Base-by-base conservation (phyloP, 2,113 vertebrate genomes). In the Pteruthius melanotis region DNA sequence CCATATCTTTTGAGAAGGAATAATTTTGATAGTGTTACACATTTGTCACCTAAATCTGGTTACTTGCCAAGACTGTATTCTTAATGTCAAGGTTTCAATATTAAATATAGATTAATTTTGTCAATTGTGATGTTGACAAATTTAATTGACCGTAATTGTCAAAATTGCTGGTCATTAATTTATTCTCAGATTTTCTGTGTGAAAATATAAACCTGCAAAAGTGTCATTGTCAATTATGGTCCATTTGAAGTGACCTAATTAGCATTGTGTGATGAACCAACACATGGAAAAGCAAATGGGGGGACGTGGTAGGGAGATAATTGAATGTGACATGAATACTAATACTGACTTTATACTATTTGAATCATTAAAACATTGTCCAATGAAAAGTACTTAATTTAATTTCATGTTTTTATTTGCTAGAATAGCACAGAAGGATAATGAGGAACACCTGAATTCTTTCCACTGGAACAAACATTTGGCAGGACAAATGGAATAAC, bases 131-230 rank as follows among this genome's bases (percentile, higher is more conserved):
- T 95, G 95, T 93, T 97, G 96, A 98, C 90, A 95, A 97, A 97
- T 97, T 96, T 99, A 99, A 99, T 99, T 98, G 98, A 96, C 95
- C 97, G 97, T 98, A 98, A 98, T 98, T 98, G 96, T 97, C 96
- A 98, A 97, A 98, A 98, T 97, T 98, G 97, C 98, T 98, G 98
- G 98, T 98, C 98, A 98, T 98, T 98, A 98, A 98, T 98, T 98
- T 96, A 96, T 95, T 98, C 98, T 97, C 95, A 97, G 91, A 97
- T 97, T 96, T 98, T 98, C 98, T 97, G 93, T 97, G 92, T 95
- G 97, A 98, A 98, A 98, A 98, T 97, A 94, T 95, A 94, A 97
- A 97, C 94, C 97, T 97, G 97, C 96, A 98, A 97, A 94, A 97
- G 92, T 98, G 99, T 98, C 98, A 98, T 75, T 96, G 97, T 98